phyloP scores from a whole-genome alignment of 2,113 vertebrate species.

The Sylvilagus bachmani region DNA sequence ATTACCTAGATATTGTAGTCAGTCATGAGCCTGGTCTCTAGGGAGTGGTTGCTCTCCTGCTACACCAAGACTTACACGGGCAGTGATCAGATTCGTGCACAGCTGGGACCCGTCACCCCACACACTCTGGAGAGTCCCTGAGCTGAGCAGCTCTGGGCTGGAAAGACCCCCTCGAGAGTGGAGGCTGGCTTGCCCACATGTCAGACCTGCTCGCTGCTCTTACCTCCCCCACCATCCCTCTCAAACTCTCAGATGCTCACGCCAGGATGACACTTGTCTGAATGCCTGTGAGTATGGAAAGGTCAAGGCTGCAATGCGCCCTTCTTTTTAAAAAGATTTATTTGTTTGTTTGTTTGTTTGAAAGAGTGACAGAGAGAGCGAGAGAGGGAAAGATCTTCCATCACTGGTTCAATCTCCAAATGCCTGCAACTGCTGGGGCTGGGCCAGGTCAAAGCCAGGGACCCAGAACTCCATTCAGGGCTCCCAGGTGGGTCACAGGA shows the following conservation, averaged over 20 bases:
- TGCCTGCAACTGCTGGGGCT: too few relatives aligned
- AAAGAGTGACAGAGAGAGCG: too few relatives aligned
- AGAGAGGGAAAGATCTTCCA: too few relatives aligned
- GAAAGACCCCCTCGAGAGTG: background rate
- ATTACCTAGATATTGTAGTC: background rate
- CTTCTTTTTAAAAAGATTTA: background rate
- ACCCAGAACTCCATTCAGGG: too few relatives aligned
- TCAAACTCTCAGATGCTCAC: background rate
- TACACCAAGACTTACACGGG: background rate
- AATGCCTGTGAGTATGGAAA: background rate
- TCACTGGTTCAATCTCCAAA: too few relatives aligned
- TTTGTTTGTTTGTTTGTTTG: too few relatives aligned
- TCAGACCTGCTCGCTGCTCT: background rate
- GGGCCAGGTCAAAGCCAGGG: too few relatives aligned
- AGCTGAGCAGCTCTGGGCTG: background rate
- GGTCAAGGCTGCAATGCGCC: background rate
- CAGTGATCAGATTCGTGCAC: background rate
- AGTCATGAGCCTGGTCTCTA: background rate
- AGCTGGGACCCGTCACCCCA: background rate
- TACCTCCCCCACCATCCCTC: background rate
- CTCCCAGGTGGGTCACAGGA: too few relatives aligned
- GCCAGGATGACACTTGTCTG: too few relatives aligned
- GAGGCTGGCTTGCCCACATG: background rate
- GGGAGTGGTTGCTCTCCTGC: background rate
- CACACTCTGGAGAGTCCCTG: background rate